These are phyloP conservation scores for Helobdella robusta DNA, from an alignment of 2,888 invertebrate species.

Conservation along the genomic window DNA sequence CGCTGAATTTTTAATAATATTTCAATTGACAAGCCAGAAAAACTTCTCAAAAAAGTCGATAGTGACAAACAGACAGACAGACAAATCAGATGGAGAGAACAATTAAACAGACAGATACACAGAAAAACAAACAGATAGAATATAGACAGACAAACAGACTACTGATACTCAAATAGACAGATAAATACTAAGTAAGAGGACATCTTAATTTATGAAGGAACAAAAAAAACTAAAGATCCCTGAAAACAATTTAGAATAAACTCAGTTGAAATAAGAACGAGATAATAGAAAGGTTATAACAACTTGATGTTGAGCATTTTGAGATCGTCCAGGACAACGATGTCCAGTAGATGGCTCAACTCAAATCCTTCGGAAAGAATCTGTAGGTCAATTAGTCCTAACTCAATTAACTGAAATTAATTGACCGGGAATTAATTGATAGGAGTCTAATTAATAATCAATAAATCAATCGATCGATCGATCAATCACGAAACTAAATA, in stretches of 20 bases:
- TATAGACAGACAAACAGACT: not conserved
- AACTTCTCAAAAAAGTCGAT: not conserved
- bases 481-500: too few species aligned
- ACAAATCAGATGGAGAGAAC: not conserved
- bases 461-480: too few species aligned
- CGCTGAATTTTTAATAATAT: too few species aligned
- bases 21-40: not conserved
- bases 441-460: too few species aligned
- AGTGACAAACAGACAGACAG: not conserved
- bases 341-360: conserved; percentile 1
- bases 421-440: too few species aligned
- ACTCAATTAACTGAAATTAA: too few species aligned
- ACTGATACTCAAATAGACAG: not conserved
- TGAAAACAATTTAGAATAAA: not conserved
- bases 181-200: not conserved
- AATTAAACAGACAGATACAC: not conserved
- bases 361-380: not conserved
- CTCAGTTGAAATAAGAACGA: not conserved
- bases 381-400: not conserved
- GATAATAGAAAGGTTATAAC: not conserved
- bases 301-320: not conserved
- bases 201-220: not conserved
- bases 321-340: not conserved
- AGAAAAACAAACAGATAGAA: not conserved
- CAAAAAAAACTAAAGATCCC: not conserved